Evolutionary conservation across 2,888 invertebrate genomes (phyloP).

Genomic region (Cephalotes varians): DNA sequence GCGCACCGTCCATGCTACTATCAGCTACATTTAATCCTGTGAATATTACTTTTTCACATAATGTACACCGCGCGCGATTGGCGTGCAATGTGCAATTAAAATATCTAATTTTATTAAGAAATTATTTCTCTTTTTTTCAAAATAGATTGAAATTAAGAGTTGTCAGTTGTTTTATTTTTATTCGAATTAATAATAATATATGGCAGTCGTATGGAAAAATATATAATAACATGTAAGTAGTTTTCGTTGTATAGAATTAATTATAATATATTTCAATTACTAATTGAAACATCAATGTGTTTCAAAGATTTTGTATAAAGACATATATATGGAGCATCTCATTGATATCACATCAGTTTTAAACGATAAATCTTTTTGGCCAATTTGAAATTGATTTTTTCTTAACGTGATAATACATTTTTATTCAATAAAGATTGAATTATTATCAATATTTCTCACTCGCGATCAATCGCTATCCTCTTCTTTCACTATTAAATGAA

Average conservation of each 20-base stretch:
- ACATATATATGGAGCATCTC: background rate
- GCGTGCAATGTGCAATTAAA: background rate
- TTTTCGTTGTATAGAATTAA: background rate
- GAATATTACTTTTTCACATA: background rate
- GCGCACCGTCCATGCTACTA: constrained; percentile 13
- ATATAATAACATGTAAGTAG: background rate
- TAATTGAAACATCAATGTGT: background rate
- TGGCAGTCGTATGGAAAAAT: background rate
- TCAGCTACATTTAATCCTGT: background rate
- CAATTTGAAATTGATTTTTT: constrained; percentile 7
- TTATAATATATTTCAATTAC: background rate
- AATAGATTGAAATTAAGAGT: background rate
- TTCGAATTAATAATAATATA: constrained; percentile 7
- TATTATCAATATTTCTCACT: background rate
- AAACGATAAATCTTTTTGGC: background rate
- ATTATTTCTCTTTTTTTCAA: background rate
- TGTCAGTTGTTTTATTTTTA: background rate
- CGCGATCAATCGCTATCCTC: background rate
- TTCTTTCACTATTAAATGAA: background rate
- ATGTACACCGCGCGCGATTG: background rate
- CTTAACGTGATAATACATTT: background rate
- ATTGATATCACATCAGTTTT: background rate
- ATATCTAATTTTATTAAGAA: background rate
- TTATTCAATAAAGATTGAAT: background rate
- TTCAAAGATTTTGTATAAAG: background rate